Percentiles rank a stretch among this genome's conserved stretches.
Evolutionary conservation across 2,888 invertebrate species (phyloP).

Genomic region (Cantharis nigra): DNA sequence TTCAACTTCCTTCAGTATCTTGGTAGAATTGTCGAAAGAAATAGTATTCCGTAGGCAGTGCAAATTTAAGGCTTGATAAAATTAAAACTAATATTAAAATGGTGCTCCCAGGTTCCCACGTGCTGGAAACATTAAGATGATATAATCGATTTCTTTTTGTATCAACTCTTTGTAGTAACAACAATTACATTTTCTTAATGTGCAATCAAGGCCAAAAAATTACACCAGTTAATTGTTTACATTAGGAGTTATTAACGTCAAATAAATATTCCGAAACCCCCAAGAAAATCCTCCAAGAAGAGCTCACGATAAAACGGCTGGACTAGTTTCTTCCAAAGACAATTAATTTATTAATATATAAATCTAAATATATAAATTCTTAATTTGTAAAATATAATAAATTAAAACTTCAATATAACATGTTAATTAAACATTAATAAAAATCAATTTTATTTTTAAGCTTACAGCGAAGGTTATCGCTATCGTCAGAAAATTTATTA

Average conservation of each 20-base stretch:
- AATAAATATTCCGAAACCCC: no score
- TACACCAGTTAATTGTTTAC: background rate
- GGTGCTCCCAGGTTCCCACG: background rate
- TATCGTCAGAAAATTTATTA: no score
- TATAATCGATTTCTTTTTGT: background rate
- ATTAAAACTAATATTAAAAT: background rate
- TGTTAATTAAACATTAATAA: no score
- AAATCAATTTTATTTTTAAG: no score
- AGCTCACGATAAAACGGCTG: no score
- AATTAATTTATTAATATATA: no score
- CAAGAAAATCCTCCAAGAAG: no score
- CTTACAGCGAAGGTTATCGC: no score
- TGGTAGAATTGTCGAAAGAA: background rate
- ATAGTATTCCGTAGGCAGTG: background rate
- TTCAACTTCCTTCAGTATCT: conserved; percentile 10
- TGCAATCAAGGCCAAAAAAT: background rate
- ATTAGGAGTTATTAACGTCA: background rate
- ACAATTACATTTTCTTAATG: background rate
- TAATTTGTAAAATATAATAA: no score
- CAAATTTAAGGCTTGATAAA: background rate
- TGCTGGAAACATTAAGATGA: background rate
- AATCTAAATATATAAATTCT: no score
- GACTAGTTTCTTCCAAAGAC: no score
- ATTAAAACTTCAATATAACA: no score
- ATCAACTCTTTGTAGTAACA: background rate